Base-by-base conservation (phyloP, 1,140 invertebrate species). In the Gonioctena quinquepunctata region DNA sequence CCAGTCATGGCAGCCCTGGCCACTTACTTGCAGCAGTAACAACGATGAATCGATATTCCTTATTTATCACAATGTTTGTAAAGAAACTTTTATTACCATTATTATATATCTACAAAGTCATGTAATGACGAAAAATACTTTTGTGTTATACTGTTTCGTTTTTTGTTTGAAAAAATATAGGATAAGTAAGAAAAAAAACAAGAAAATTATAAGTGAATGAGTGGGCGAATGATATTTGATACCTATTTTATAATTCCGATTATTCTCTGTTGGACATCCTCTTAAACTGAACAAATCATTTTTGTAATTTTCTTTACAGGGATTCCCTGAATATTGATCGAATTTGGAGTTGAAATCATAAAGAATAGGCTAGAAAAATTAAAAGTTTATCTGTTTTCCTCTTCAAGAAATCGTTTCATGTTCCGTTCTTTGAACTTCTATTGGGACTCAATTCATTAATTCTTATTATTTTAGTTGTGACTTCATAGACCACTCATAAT, bases 1-100 rank as follows among this genome's bases (percentile, higher is more conserved):
- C 85, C 87, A 69, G 84, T 87, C 78, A 87, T 88, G 85, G 87
- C 85, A 81, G 84, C 87, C 83, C 81, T 84, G 77, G 81, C 83
- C 77, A 79, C 86, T 78, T 86, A 80, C 80, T 70, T 82, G 72
- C 78, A 78, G 76, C 75, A 83, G 75, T 75, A 69, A 80, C 77
- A 80, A 81, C 78, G 79, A 81, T 70, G 75, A 76, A 77, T 69
- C 76, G 72, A 71, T 73, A 77, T 76, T 74, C 70, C 72, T 81
- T 79, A 80, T 78, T 78, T 77, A 79, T 77, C 73, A 76, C 75
- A 80, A 66, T 76, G 78, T 79, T 81, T 81, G 78, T 80, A 80
- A 78, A 81, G 76, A 79, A 73, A 76, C 78, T 79, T 79, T 79
- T 81, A 82, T 80, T 80, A 79, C 76, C 74, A 74, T 71, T 68